Evolutionary conservation across 2,888 invertebrate genomes (phyloP).

Genomic region (Asteroscopus sphinx): DNA sequence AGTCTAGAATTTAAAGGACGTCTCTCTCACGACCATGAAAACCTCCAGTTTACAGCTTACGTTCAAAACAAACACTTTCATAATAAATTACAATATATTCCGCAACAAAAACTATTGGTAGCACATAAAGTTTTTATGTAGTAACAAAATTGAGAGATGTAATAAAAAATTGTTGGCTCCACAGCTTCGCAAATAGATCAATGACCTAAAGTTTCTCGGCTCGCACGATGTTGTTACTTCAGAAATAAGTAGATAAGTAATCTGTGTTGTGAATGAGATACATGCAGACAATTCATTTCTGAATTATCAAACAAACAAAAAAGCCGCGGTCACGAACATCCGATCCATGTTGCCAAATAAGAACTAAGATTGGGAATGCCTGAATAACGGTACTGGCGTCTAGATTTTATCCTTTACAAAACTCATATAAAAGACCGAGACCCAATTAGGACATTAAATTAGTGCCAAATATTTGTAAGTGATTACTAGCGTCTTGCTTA

Average conservation of each 20-base stretch:
- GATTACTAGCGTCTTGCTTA: constrained; percentile 20
- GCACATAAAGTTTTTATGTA: constrained; percentile 42
- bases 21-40: constrained; percentile 24
- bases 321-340: constrained; percentile 29
- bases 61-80: constrained; percentile 31
- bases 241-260: constrained; percentile 51
- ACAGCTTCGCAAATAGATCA: constrained; percentile 62
- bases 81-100: constrained; percentile 28
- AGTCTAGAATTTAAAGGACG: constrained; percentile 34
- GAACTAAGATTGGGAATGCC: constrained; percentile 8
- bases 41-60: constrained; percentile 17
- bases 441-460: constrained; percentile 23
- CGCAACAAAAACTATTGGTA: constrained; percentile 25
- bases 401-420: constrained; percentile 10
- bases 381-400: constrained; percentile 25
- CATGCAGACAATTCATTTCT: constrained; percentile 34
- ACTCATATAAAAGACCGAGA: constrained; percentile 25
- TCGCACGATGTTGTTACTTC: constrained; percentile 44
- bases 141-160: constrained; percentile 44
- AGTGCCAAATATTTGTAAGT: constrained; percentile 14
- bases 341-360: constrained; percentile 1
- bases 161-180: constrained; percentile 48
- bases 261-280: constrained; percentile 52
- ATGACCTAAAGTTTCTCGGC: constrained; percentile 53
- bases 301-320: constrained; percentile 34